A percentile compares a stretch with the other conserved stretches of the same genome.
phyloP scores from a whole-genome alignment of 2,888 invertebrate species.

The Brassicogethes aeneus region DNA sequence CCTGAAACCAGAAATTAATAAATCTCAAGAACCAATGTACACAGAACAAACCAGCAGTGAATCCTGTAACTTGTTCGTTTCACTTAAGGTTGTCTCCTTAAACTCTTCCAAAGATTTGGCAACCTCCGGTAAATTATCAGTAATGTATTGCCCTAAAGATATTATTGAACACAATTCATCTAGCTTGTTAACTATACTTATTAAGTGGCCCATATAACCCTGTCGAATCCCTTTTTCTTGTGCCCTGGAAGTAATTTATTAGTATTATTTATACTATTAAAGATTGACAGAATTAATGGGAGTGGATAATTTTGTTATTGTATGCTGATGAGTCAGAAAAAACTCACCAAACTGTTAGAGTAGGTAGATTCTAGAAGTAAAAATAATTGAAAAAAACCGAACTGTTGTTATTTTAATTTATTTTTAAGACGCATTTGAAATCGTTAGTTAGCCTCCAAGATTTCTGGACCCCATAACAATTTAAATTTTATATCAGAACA shows the following conservation, averaged over 20 bases:
- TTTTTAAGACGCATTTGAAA: too few relatives aligned
- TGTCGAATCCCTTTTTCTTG: conserved; percentile 47
- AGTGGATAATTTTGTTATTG: too few relatives aligned
- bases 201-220: conserved; percentile 60
- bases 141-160: conserved; percentile 47
- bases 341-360: background rate
- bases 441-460: too few relatives aligned
- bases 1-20: conserved; percentile 26
- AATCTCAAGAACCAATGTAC: too few relatives aligned
- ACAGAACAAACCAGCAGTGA: conserved; percentile 32
- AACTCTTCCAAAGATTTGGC: conserved; percentile 37
- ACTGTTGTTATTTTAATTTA: too few relatives aligned
- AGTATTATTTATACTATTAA: too few relatives aligned
- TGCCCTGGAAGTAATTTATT: conserved; percentile 41
- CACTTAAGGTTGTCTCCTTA: conserved; percentile 31
- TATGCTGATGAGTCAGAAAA: too few relatives aligned
- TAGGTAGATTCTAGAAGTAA: too few relatives aligned
- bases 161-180: conserved; percentile 46
- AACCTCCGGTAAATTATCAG: conserved; percentile 44
- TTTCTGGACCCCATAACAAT: too few relatives aligned
- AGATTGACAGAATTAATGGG: too few relatives aligned
- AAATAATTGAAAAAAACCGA: too few relatives aligned
- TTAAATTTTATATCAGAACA: too few relatives aligned
- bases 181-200: conserved; percentile 51
- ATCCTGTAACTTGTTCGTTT: conserved; percentile 33